Percentiles rank a stretch among this genome's conserved stretches.
Evolutionary conservation across 2,797 vertebrate genomes (phyloP).

Genomic region (Aplochiton taeniatus): DNA sequence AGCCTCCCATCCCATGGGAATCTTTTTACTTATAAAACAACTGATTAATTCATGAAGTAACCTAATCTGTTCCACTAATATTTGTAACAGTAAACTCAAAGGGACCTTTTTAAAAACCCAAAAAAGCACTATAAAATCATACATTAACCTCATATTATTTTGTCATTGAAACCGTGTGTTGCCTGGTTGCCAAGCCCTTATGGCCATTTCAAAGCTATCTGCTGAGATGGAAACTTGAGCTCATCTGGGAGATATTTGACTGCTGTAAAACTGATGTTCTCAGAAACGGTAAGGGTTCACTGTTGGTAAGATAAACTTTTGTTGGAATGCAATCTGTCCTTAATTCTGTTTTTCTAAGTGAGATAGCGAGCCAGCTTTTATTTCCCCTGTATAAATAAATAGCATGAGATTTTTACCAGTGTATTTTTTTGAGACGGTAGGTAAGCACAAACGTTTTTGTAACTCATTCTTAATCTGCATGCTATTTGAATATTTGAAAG

Average conservation of each 20-base stretch:
- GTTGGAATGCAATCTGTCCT: conserved; percentile 8
- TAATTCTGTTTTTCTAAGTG: background rate
- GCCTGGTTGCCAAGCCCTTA: conserved; percentile 35
- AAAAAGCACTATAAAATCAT: no score
- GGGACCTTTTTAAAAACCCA: no score
- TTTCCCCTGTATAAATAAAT: conserved; percentile 22
- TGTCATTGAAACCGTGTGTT: conserved; percentile 13
- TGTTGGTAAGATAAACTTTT: conserved; percentile 42
- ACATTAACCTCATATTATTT: background rate
- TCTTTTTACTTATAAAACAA: no score
- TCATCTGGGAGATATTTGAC: conserved; percentile 31
- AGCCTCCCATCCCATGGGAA: conserved; percentile 17
- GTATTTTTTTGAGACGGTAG: conserved; percentile 37
- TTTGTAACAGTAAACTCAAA: no score
- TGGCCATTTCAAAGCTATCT: conserved; percentile 36
- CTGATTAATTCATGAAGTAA: no score
- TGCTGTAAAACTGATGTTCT: conserved; percentile 40
- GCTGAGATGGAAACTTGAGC: conserved; percentile 38
- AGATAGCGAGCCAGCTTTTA: conserved; percentile 29
- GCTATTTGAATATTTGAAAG: conserved; percentile 38
- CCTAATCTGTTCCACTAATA: no score
- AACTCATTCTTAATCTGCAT: conserved; percentile 32
- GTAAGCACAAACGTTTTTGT: conserved; percentile 50
- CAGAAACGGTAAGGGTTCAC: conserved; percentile 35
- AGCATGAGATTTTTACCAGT: conserved; percentile 27